Evolutionary conservation across 2,113 vertebrate species (phyloP).

Genomic region (Strix uralensis): DNA sequence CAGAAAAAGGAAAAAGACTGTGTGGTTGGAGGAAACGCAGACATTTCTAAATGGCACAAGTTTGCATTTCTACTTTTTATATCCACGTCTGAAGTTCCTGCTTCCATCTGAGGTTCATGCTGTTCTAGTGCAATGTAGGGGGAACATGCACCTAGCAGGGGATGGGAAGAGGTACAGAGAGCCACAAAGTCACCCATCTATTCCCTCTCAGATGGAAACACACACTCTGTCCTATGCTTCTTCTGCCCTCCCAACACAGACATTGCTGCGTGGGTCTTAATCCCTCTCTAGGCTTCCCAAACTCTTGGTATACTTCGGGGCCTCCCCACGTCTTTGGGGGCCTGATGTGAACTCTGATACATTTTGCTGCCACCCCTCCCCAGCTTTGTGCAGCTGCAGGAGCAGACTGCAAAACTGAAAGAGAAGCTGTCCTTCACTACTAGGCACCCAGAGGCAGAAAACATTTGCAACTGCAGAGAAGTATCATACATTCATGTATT

Average conservation of each 20-base stretch:
- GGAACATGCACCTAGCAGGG: fast-evolving
- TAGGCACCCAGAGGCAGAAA: not conserved
- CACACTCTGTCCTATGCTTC: not conserved
- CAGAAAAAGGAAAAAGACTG: not conserved
- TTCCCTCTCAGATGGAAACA: not conserved
- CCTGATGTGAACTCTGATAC: fast-evolving
- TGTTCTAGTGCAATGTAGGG: not conserved
- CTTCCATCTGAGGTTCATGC: not conserved
- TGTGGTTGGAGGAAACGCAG: not conserved
- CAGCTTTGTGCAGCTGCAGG: not conserved
- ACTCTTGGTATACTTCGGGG: not conserved
- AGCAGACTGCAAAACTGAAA: not conserved
- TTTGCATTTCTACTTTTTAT: not conserved
- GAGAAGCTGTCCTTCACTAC: not conserved
- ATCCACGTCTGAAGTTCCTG: not conserved
- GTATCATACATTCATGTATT: fast-evolving
- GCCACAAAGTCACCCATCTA: not conserved
- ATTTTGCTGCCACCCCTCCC: not conserved
- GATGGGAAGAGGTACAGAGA: not conserved
- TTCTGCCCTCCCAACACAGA: not conserved
- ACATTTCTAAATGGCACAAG: not conserved
- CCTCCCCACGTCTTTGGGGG: not conserved
- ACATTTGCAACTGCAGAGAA: not conserved
- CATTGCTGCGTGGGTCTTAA: fast-evolving
- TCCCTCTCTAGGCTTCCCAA: not conserved